A percentile compares a stretch with the other conserved stretches of the same genome.
These are phyloP conservation scores for Hyles lineata DNA, from an alignment of 2,888 invertebrate genomes.

Conservation along the genomic window DNA sequence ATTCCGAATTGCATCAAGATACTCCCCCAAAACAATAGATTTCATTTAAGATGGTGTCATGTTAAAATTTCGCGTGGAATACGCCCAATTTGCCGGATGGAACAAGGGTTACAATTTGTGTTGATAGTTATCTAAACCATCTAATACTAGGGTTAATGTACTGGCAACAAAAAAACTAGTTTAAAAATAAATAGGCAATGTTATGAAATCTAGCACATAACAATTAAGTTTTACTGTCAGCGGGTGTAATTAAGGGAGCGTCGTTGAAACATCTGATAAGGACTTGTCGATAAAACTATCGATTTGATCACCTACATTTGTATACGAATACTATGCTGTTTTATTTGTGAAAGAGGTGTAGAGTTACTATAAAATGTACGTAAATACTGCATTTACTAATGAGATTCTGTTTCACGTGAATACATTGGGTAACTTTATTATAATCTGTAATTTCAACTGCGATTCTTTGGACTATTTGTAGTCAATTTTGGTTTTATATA, in stretches of 20 bases:
- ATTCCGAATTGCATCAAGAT: slow-evolving; percentile 30
- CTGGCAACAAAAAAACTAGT: slow-evolving; percentile 53
- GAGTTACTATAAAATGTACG: slow-evolving; percentile 5
- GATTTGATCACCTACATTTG: slow-evolving; percentile 9
- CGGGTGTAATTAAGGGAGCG: not conserved
- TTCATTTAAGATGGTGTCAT: slow-evolving; percentile 46
- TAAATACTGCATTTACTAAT: not conserved
- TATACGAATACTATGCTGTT: not conserved
- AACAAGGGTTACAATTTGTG: slow-evolving; percentile 80
- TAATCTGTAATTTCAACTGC: not conserved
- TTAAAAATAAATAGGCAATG: not conserved
- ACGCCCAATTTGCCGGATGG: slow-evolving; percentile 79
- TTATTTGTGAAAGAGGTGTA: slow-evolving; percentile 20
- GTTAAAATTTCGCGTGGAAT: slow-evolving; percentile 77
- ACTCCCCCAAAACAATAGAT: slow-evolving; percentile 26
- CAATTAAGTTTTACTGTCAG: not conserved
- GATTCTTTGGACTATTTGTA: not conserved
- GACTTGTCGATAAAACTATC: slow-evolving; percentile 10
- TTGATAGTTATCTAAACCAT: slow-evolving; percentile 75
- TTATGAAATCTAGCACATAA: slow-evolving; percentile 7
- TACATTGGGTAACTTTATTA: not conserved
- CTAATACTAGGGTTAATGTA: slow-evolving; percentile 68
- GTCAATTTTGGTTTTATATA: not conserved
- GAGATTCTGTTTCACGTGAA: not conserved
- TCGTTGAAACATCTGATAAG: slow-evolving; percentile 5